Evolutionary conservation across 2,113 vertebrate species (phyloP).

Genomic region (Oncorhynchus masou): DNA sequence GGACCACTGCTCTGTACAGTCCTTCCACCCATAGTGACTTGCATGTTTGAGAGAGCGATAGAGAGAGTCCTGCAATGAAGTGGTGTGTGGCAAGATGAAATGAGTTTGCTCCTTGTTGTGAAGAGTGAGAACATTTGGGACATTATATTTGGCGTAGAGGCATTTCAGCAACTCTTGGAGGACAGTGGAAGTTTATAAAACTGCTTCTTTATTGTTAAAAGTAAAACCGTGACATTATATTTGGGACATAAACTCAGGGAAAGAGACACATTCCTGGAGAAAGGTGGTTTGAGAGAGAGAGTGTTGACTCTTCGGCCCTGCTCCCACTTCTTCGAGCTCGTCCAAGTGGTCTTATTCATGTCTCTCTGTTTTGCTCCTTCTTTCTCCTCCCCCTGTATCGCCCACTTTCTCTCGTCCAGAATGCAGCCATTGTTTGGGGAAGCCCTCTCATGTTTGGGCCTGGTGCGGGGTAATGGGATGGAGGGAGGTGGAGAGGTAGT

Average conservation of each 20-base stretch:
- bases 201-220: too few species aligned
- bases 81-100: too few species aligned
- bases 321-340: neutral
- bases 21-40: too few species aligned
- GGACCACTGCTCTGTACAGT: neutral
- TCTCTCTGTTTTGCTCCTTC: conserved; percentile 10
- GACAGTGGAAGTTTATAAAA: too few species aligned
- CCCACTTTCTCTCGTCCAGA: conserved; percentile 24
- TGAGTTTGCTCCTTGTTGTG: too few species aligned
- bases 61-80: too few species aligned
- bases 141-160: too few species aligned
- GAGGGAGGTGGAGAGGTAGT: neutral
- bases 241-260: neutral
- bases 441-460: conserved; percentile 10
- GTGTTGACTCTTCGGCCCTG: neutral
- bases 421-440: conserved; percentile 43
- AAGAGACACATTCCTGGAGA: neutral
- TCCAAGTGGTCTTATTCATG: neutral
- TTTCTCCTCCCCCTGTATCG: neutral
- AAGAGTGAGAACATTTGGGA: too few species aligned
- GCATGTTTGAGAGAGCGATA: too few species aligned
- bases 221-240: neutral
- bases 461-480: neutral
- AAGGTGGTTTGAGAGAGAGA: neutral
- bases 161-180: too few species aligned